phyloP scores from a whole-genome alignment of 64 coral and sea anemone genomes.

The Trachythela sp. region DNA sequence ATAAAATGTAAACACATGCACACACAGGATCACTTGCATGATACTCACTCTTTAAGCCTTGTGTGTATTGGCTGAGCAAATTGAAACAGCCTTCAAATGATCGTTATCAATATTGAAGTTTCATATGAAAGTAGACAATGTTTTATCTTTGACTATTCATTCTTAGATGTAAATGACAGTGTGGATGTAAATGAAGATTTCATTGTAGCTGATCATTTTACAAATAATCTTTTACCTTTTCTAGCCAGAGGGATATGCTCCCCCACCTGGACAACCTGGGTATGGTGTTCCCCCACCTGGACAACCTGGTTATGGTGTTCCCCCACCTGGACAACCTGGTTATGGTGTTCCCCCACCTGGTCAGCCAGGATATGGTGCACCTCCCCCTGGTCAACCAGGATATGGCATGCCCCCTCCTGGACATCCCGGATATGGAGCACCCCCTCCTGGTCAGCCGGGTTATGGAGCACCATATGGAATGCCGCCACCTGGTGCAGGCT shows the following conservation, averaged over 20 bases:
- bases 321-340: not conserved
- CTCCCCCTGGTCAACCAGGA: not conserved
- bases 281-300: not conserved
- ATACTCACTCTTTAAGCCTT: too few species aligned
- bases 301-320: not conserved
- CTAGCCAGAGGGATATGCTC: not conserved
- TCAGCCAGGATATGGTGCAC: not conserved
- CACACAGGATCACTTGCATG: too few species aligned
- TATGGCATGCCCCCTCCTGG: conserved; percentile 14
- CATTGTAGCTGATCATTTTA: too few species aligned
- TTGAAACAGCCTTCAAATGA: too few species aligned
- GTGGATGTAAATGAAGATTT: too few species aligned
- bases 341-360: not conserved
- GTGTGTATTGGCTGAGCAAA: too few species aligned
- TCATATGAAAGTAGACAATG: too few species aligned
- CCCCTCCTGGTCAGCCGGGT: conserved; percentile 1
- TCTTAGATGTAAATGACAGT: too few species aligned
- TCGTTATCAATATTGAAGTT: not conserved
- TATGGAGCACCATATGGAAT: not conserved
- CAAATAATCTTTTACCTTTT: not conserved
- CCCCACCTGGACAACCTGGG: not conserved
- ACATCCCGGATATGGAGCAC: not conserved
- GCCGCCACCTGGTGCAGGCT: not conserved
- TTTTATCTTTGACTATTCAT: too few species aligned
- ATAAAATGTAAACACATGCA: too few species aligned